These are phyloP conservation scores for Harpagifer antarcticus DNA, from an alignment of 2,797 vertebrate species.

Conservation along the genomic window DNA sequence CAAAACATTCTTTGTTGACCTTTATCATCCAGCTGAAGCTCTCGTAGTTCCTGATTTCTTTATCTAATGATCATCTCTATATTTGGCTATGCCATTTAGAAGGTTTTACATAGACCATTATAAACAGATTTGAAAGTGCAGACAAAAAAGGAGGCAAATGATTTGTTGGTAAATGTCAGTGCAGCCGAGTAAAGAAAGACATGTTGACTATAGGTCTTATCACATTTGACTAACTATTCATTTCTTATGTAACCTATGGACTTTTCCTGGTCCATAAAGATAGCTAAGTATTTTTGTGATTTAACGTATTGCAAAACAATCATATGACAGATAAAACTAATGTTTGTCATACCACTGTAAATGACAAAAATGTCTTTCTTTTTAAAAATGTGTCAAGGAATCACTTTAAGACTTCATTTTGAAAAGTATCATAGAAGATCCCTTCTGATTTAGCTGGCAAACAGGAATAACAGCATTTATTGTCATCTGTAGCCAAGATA, in stretches of 20 bases:
- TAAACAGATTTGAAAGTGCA: conserved; percentile 8
- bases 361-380: too few relatives aligned
- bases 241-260: conserved; percentile 1
- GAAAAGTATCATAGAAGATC: not conserved
- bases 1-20: not conserved
- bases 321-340: not conserved
- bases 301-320: not conserved
- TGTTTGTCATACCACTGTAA: not conserved
- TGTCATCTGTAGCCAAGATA: conserved; percentile 17
- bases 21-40: conserved; percentile 4
- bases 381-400: not conserved
- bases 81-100: conserved; percentile 8
- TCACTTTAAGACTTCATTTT: conserved; percentile 4
- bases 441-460: not conserved
- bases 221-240: not conserved
- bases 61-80: not conserved
- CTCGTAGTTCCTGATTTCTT: conserved; percentile 10
- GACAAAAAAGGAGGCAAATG: not conserved
- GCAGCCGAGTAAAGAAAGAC: conserved; percentile 1
- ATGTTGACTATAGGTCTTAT: not conserved
- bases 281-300: not conserved
- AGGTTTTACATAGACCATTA: conserved; percentile 8
- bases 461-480: conserved; percentile 2
- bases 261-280: not conserved
- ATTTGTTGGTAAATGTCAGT: conserved; percentile 1